Evolutionary conservation across 2,797 vertebrate species (phyloP).

Genomic region (Lepilemur ruficaudatus): DNA sequence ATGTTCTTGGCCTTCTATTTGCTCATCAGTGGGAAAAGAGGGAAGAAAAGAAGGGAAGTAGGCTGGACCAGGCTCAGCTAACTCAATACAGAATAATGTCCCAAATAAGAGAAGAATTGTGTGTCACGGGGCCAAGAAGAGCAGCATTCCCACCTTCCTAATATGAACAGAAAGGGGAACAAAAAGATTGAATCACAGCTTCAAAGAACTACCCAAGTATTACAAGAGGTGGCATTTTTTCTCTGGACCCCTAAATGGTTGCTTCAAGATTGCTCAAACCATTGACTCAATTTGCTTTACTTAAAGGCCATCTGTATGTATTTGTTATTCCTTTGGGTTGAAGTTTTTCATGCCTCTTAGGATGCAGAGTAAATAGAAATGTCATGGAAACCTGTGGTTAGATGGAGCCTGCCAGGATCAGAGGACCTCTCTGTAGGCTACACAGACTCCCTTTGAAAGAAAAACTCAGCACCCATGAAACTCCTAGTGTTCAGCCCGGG

Average conservation of each 20-base stretch:
- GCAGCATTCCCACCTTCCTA: background rate
- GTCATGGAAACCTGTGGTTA: constrained; percentile 30
- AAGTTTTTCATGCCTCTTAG: constrained; percentile 40
- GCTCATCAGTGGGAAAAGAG: background rate
- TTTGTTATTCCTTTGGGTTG: background rate
- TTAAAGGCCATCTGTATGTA: background rate
- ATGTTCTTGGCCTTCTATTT: background rate
- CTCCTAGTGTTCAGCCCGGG: background rate
- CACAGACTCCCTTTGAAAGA: constrained; percentile 23
- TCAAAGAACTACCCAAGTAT: constrained; percentile 25
- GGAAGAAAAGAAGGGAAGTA: background rate
- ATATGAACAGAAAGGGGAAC: background rate
- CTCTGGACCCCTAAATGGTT: background rate
- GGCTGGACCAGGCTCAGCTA: background rate
- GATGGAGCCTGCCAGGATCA: background rate
- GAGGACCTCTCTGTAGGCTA: background rate
- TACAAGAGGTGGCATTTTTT: background rate
- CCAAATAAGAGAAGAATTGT: background rate
- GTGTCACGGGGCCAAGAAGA: background rate
- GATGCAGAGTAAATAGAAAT: constrained; percentile 27
- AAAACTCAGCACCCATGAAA: constrained; percentile 31
- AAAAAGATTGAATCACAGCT: background rate
- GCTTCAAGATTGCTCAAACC: constrained; percentile 9
- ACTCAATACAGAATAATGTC: background rate
- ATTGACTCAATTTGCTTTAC: constrained; percentile 53